These are phyloP conservation scores for Melolontha melolontha DNA, from an alignment of 2,888 invertebrate genomes.

Conservation along the genomic window DNA sequence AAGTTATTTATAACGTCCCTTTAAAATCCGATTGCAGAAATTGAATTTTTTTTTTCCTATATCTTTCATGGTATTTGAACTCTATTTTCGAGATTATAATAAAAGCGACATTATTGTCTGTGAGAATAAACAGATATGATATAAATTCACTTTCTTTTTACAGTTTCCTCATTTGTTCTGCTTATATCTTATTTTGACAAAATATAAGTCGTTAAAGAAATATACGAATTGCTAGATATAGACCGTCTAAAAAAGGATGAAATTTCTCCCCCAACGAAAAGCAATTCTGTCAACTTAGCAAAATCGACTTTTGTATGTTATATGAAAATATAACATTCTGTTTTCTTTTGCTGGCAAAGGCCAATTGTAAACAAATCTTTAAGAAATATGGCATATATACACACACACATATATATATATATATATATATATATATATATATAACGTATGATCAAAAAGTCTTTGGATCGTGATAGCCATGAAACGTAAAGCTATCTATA, in stretches of 20 bases:
- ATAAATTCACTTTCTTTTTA: neutral
- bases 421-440: no score
- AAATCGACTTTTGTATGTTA: neutral
- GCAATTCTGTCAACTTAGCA: neutral
- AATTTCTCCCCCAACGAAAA: neutral
- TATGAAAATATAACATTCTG: no score
- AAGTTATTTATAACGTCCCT: no score
- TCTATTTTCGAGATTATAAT: neutral
- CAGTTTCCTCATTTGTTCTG: neutral
- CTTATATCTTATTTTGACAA: neutral
- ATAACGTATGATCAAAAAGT: no score
- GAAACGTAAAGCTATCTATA: no score
- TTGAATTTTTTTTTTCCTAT: neutral
- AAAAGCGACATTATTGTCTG: slow-evolving; percentile 5
- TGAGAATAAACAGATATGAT: no score
- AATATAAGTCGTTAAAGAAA: slow-evolving; percentile 8
- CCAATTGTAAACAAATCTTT: no score
- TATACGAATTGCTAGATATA: neutral
- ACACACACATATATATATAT: no score
- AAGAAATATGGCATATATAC: no score
- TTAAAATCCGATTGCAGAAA: neutral
- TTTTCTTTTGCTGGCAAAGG: no score
- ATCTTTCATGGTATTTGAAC: neutral
- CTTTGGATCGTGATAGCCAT: no score
- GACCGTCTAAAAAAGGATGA: neutral